Evolutionary conservation across 1,140 invertebrate species (phyloP), one percentile per base, ranked within the genome.

Genomic region (Neodiprion fabricii): DNA sequence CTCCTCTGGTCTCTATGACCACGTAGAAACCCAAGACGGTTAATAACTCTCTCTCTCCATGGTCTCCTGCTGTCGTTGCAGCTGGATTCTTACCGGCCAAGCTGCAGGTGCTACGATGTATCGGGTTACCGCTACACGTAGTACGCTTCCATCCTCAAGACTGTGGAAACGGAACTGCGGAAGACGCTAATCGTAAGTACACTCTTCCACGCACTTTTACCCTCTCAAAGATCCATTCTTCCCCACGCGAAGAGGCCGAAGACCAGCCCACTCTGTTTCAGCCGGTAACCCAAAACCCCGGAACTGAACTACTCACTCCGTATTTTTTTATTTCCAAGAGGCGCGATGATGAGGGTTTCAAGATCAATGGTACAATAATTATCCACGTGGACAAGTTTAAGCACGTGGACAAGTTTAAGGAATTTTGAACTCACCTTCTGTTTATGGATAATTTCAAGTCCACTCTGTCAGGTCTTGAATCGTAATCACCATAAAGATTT

Each of bases 371-470:
- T 40, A 40, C 2, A 40, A 40, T 5, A 40, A 40, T 40, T 40
- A 40, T 40, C 28, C 28, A 40, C 5, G 28, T 21, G 17, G 17
- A 21, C 17, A 21, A 21, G 17, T 21, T 21, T 21, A 21, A 40
- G 28, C 5, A 40, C 28, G 28, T 40, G 28, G 5, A 40, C 28
- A 40, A 40, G 28, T 5, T 40, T 40, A 40, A 40, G 28, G 28
- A 40, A 40, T 1, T 40, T 40, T 40, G 28, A 75, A 71, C 76
- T 72, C 21, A 72, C 73, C 67, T 69, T 47, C 67, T 74, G 67
- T 87, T 87, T 21, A 87, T 76, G 0, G 84, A 85, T 10, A 74
- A 79, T 68, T 85, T 77, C 10, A 87, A 70, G 53, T 87, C 86
- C 23, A 0, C 71, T 71, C 14, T 70, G 67, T 80, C 73, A 1